phyloP scores from a whole-genome alignment of 2,888 invertebrate species.

The Emmelina monodactyla region DNA sequence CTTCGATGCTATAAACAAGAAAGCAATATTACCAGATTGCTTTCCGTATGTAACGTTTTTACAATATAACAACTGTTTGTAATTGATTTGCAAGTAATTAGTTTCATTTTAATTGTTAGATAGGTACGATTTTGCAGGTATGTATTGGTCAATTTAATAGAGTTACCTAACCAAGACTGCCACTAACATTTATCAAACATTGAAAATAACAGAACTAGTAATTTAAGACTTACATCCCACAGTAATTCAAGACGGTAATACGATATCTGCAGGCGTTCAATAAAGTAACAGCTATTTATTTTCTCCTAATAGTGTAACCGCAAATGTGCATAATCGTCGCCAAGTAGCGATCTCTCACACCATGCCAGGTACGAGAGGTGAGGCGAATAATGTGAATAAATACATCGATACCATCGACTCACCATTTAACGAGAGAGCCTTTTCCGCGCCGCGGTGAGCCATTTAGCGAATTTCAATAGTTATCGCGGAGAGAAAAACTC shows the following conservation, averaged over 20 bases:
- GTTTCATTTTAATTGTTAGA: no score
- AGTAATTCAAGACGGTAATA: no score
- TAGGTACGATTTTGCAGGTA: no score
- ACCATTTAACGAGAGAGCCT: conserved; percentile 63
- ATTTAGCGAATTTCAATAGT: conserved; percentile 67
- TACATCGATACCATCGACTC: conserved; percentile 58
- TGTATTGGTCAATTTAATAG: no score
- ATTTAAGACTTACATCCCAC: no score
- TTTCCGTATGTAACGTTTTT: not conserved
- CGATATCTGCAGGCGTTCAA: conserved; percentile 15
- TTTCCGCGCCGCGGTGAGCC: conserved; percentile 63
- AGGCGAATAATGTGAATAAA: conserved; percentile 52
- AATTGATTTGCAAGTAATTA: not conserved
- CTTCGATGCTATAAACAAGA: conserved; percentile 43
- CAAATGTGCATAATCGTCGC: conserved; percentile 32
- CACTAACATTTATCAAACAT: no score
- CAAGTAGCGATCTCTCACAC: not conserved
- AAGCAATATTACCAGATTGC: conserved; percentile 9
- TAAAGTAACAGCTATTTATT: conserved; percentile 31
- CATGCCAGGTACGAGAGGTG: conserved; percentile 24
- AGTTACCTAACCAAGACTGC: no score
- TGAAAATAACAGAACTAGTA: no score
- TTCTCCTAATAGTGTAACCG: conserved; percentile 32
- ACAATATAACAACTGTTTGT: not conserved
- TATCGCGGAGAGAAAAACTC: conserved; percentile 64